A percentile compares a stretch with the other conserved stretches of the same genome.
phyloP scores from a whole-genome alignment of 1,140 invertebrate genomes.

The Ostrea denselamellosa region DNA sequence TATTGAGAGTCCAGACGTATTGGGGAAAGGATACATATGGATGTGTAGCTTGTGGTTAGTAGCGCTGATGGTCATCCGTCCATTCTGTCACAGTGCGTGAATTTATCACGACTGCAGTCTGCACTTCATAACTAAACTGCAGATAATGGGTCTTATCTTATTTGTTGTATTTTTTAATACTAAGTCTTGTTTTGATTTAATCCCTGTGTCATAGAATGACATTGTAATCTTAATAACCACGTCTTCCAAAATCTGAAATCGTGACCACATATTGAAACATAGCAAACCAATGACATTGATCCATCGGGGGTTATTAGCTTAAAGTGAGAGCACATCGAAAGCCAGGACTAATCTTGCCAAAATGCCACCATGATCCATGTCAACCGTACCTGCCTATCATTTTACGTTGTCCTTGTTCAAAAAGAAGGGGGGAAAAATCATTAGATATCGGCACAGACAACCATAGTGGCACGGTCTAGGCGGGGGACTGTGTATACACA shows the following conservation, averaged over 20 bases:
- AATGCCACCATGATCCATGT: conserved; percentile 27
- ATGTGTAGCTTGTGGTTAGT: too few relatives aligned
- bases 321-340: conserved; percentile 9
- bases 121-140: too few relatives aligned
- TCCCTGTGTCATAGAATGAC: background rate
- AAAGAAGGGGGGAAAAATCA: conserved; percentile 20
- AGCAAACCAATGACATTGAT: conserved; percentile 23
- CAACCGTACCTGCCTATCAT: background rate
- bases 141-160: too few relatives aligned
- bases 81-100: too few relatives aligned
- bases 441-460: conserved; percentile 10
- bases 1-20: too few relatives aligned
- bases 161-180: too few relatives aligned
- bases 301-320: conserved; percentile 22
- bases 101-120: too few relatives aligned
- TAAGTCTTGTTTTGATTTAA: background rate
- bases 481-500: conserved; percentile 29
- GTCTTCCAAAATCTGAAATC: background rate
- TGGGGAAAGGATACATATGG: too few relatives aligned
- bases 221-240: background rate
- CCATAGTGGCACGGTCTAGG: conserved; percentile 3
- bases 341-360: conserved; percentile 15
- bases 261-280: conserved; percentile 3
- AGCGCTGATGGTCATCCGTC: too few relatives aligned
- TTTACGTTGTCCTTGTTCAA: conserved; percentile 13